These are phyloP conservation scores for Nasalis larvatus DNA, from an alignment of 2,113 vertebrate genomes.

Conservation along the genomic window DNA sequence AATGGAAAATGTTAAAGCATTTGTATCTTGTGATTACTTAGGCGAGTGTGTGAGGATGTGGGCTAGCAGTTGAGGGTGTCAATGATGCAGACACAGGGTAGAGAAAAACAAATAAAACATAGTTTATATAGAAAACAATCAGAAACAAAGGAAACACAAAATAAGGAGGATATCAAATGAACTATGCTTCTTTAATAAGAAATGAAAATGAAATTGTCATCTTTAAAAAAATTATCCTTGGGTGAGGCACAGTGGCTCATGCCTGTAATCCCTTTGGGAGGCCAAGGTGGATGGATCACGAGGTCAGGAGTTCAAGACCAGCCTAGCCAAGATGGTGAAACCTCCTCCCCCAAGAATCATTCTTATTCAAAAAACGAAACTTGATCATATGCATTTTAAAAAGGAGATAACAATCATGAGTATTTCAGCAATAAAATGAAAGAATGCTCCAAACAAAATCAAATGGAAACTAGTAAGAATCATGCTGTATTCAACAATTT, in stretches of 20 bases:
- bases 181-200: not conserved
- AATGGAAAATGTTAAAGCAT: not conserved
- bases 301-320: too few relatives aligned
- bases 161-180: not conserved
- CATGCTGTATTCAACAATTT: not conserved
- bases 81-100: not conserved
- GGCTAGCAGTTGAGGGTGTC: not conserved
- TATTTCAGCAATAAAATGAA: not conserved
- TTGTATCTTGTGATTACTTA: not conserved
- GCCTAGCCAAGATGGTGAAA: too few relatives aligned
- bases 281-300: too few relatives aligned
- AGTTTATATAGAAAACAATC: not conserved
- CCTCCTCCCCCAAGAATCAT: not conserved
- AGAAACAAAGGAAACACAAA: not conserved
- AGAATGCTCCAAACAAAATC: not conserved
- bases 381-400: not conserved
- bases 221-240: not conserved
- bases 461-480: not conserved
- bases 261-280: too few relatives aligned
- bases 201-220: not conserved
- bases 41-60: not conserved
- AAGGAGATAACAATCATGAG: not conserved
- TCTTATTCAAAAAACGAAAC: not conserved
- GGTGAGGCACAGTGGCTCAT: too few relatives aligned
- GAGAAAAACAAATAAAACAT: not conserved